Evolutionary conservation across 2,888 invertebrate genomes (phyloP), one percentile per base, ranked within the genome.

Genomic region (Mimumesa dahlbomi): DNA sequence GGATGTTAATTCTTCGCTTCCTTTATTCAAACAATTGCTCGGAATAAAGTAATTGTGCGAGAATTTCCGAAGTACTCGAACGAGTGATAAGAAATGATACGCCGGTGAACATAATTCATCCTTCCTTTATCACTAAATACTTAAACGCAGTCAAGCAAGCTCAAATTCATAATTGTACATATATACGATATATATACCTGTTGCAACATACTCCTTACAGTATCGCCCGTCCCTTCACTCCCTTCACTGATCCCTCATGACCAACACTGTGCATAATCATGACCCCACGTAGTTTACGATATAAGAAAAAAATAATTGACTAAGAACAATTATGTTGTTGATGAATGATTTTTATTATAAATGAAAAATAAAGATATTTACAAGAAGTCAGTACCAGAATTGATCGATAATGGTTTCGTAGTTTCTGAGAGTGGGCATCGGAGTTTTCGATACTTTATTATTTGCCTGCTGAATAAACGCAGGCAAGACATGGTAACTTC

Each of bases 341-440:
- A 89, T 84, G 89, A 89, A 89, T 89, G 89, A 89, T 89, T 89
- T 89, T 89, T 89, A 89, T 89, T 89, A 89, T 89, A 88, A 89
- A 89, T 89, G 89, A 89, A 88, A 88, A 88, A 89, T 89, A 89
- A 89, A 89, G 89, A 89, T 89, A 89, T 89, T 89, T 89, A 89
- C 89, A 89, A 89, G 87, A 89, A 88, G 81, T 86, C 82, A 75
- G 77, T 83, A 82, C 71, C 78, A 84, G 77, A 81, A 79, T 82
- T 73, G 80, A 77, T 81, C 75, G 70, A 79, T 65, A 73, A 66
- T 67, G 40, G 54, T 52, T 67, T 66, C 42, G 34, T 59, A 16
- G 43, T 53, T 67, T 75, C 45, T 58, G 48, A 72, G 40, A 67
- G 58, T 53, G 59, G 48, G 49, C 45, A 50, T 67, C 46, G 57